These are phyloP conservation scores for Drosophila repleta DNA, from an alignment of 1,140 invertebrate species.

Conservation along the genomic window DNA sequence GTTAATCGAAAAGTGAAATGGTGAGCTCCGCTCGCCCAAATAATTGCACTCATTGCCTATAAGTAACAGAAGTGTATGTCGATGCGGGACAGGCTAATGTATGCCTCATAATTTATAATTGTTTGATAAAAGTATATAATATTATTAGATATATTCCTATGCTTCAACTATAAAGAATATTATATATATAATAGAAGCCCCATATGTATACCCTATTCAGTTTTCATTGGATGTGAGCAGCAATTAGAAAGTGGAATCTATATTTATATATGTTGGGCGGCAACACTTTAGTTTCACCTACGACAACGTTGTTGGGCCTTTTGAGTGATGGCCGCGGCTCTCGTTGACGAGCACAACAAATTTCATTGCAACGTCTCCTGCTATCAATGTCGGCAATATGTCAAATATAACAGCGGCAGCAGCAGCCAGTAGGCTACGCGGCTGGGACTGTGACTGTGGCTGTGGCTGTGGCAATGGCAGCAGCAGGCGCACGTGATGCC, in stretches of 20 bases:
- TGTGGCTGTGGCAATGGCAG: conserved; percentile 33
- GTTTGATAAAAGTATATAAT: too few species aligned
- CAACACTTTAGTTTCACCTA: conserved; percentile 27
- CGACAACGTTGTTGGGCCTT: conserved; percentile 31
- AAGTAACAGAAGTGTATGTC: conserved; percentile 45
- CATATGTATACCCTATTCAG: too few species aligned
- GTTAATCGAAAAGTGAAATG: conserved; percentile 66
- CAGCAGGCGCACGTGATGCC: conserved; percentile 59
- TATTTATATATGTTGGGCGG: conserved; percentile 13
- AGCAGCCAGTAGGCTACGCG: background rate
- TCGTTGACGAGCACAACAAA: conserved; percentile 78
- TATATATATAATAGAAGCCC: too few species aligned
- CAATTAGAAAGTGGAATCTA: background rate
- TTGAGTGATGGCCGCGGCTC: conserved; percentile 64
- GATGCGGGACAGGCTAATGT: background rate
- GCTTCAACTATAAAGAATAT: too few species aligned
- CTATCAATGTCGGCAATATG: conserved; percentile 80
- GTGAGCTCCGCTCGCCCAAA: conserved; percentile 35
- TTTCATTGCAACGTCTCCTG: conserved; percentile 75
- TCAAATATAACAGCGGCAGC: conserved; percentile 68
- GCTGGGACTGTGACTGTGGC: background rate
- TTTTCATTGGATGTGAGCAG: conserved; percentile 8
- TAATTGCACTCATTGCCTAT: conserved; percentile 56
- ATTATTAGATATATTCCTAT: too few species aligned
- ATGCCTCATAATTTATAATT: too few species aligned